These are phyloP conservation scores for Halichondria panicea DNA, from an alignment of 37 sponge, comb jelly and placozoan genomes.

Conservation along the genomic window DNA sequence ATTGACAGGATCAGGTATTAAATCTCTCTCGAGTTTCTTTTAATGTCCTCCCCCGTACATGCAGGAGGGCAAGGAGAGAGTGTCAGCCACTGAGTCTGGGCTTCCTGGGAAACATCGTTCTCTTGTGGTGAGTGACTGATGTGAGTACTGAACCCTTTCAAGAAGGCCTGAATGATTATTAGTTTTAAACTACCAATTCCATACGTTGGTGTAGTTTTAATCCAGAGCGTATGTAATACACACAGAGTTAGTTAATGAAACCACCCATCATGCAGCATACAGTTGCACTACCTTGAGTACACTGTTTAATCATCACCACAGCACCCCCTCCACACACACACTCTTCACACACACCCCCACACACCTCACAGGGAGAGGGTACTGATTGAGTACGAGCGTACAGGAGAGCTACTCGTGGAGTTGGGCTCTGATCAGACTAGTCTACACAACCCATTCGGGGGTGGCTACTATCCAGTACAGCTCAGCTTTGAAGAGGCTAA, in stretches of 20 bases:
- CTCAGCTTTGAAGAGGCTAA: slow-evolving; percentile 71
- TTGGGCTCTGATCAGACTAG: slow-evolving; percentile 98
- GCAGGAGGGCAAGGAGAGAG: slow-evolving; percentile 53
- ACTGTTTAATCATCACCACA: no score
- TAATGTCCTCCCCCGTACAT: not conserved
- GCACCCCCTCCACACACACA: no score
- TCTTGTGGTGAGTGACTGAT: slow-evolving; percentile 75
- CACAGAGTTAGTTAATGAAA: no score
- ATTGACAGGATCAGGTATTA: slow-evolving; percentile 64
- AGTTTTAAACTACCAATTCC: no score
- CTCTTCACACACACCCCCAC: not conserved
- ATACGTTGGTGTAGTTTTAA: no score
- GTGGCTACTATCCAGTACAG: slow-evolving; percentile 96
- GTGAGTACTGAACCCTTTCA: no score
- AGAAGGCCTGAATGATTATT: no score
- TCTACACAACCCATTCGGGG: slow-evolving; percentile 96
- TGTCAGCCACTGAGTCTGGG: slow-evolving; percentile 76
- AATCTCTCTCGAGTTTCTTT: not conserved
- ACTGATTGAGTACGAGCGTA: slow-evolving; percentile 75
- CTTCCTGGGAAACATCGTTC: slow-evolving; percentile 93
- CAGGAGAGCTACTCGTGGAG: slow-evolving; percentile 91
- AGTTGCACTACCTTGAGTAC: no score
- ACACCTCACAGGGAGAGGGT: slow-evolving; percentile 75
- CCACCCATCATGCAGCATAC: no score
- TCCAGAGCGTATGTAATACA: no score